phyloP scores from a whole-genome alignment of 2,113 vertebrate species.

The Petrocephalus zakoni region DNA sequence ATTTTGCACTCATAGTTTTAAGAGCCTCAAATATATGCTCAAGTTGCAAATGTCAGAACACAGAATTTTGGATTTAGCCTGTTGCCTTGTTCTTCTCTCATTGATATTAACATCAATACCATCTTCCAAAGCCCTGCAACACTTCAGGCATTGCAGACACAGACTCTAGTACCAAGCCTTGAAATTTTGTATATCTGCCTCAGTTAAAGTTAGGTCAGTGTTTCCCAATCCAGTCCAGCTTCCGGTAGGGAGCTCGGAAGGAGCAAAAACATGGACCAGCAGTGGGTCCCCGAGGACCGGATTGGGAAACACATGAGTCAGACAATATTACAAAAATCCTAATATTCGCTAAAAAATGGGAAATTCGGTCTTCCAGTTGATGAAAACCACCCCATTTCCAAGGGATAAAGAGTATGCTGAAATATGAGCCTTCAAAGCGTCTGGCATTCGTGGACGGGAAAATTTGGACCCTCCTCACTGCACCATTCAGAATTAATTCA shows the following conservation, averaged over 20 bases:
- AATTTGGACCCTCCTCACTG: slow-evolving; percentile 71
- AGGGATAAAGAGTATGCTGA: background rate
- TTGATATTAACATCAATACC: background rate
- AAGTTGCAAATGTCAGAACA: background rate
- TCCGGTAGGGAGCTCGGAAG: no score
- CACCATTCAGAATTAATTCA: slow-evolving; percentile 82
- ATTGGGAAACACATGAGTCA: no score
- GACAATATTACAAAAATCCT: background rate
- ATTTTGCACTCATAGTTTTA: background rate
- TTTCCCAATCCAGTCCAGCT: no score
- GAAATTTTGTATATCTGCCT: background rate
- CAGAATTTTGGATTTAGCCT: background rate
- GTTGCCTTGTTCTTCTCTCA: background rate
- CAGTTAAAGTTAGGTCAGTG: background rate
- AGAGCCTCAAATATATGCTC: background rate
- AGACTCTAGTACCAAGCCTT: background rate
- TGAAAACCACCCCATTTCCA: background rate
- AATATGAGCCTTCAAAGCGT: slow-evolving; percentile 53
- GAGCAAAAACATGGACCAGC: no score
- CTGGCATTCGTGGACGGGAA: slow-evolving; percentile 72
- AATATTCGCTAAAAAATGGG: background rate
- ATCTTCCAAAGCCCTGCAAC: background rate
- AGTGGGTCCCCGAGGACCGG: no score
- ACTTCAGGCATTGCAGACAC: background rate
- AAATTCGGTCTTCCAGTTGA: background rate